Evolutionary conservation across 2,888 invertebrate genomes (phyloP).

Genomic region (Phrixothrix hirtus): DNA sequence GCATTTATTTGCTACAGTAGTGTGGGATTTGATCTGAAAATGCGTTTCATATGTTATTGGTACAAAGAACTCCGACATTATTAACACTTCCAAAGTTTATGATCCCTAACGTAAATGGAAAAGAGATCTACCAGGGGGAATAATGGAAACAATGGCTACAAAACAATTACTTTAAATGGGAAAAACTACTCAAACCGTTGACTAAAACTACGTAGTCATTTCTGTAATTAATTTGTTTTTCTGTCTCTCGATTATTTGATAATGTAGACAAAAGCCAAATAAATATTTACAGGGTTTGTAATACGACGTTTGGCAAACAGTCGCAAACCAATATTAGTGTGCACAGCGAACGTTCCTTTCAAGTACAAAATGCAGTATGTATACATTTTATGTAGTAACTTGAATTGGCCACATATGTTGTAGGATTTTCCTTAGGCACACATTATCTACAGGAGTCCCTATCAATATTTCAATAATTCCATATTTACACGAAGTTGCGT

Average conservation of each 20-base stretch:
- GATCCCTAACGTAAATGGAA: conserved; percentile 11
- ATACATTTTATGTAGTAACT: conserved; percentile 5
- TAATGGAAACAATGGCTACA: background rate
- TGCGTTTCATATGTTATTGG: conserved; percentile 20
- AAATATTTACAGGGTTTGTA: conserved; percentile 9
- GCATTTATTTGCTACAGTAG: conserved; percentile 22
- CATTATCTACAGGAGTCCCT: no score
- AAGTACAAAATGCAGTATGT: background rate
- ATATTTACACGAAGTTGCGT: no score
- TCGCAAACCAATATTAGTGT: conserved; percentile 7
- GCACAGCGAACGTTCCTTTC: background rate
- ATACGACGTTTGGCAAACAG: conserved; percentile 10
- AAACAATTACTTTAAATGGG: no score
- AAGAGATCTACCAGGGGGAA: background rate
- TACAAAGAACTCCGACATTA: conserved; percentile 16
- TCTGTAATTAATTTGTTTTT: background rate
- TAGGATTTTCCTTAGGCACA: background rate
- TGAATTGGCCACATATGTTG: conserved; percentile 2
- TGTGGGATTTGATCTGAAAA: conserved; percentile 23
- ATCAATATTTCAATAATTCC: no score
- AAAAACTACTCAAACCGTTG: no score
- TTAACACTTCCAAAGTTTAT: conserved; percentile 20
- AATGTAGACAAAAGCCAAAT: background rate
- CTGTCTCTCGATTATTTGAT: background rate
- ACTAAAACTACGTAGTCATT: background rate